These are phyloP conservation scores for Hylyphantes graminicola DNA, from an alignment of 1,140 invertebrate genomes.

Conservation along the genomic window DNA sequence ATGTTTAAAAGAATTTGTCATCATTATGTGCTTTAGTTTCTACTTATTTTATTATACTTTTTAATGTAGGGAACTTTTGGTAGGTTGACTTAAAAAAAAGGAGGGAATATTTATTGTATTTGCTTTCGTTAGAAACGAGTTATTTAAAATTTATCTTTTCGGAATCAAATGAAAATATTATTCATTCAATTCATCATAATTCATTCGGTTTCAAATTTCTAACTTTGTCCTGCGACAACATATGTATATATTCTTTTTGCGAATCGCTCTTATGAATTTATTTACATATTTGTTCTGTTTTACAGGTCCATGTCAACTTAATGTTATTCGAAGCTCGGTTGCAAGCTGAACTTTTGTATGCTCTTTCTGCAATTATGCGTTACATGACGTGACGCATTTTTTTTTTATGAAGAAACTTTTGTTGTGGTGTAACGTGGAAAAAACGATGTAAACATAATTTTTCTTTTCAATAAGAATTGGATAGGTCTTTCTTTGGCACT, in stretches of 20 bases:
- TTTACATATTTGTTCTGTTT: not conserved
- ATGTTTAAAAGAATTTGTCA: too few species aligned
- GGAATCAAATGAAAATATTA: not conserved
- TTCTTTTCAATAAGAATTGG: not conserved
- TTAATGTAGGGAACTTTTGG: too few species aligned
- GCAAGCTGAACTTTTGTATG: slow-evolving; percentile 88
- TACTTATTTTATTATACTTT: too few species aligned
- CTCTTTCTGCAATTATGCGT: slow-evolving; percentile 81
- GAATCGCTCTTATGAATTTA: not conserved
- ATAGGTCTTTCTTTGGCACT: not conserved
- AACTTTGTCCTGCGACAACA: too few species aligned
- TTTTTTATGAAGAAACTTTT: not conserved
- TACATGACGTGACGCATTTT: slow-evolving; percentile 77
- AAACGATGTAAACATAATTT: not conserved
- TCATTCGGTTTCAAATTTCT: not conserved
- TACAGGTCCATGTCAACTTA: slow-evolving; percentile 87
- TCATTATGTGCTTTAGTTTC: too few species aligned
- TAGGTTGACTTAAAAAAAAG: too few species aligned
- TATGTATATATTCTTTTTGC: not conserved
- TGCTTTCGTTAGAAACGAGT: too few species aligned
- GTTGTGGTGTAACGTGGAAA: not conserved
- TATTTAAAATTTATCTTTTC: not conserved
- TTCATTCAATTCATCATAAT: not conserved
- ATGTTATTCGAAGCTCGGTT: slow-evolving; percentile 90
- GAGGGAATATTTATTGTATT: too few species aligned